Percentiles rank a stretch among this genome's conserved stretches.
phyloP scores from a whole-genome alignment of 2,888 invertebrate genomes.

The Torymus aiolomorphi region DNA sequence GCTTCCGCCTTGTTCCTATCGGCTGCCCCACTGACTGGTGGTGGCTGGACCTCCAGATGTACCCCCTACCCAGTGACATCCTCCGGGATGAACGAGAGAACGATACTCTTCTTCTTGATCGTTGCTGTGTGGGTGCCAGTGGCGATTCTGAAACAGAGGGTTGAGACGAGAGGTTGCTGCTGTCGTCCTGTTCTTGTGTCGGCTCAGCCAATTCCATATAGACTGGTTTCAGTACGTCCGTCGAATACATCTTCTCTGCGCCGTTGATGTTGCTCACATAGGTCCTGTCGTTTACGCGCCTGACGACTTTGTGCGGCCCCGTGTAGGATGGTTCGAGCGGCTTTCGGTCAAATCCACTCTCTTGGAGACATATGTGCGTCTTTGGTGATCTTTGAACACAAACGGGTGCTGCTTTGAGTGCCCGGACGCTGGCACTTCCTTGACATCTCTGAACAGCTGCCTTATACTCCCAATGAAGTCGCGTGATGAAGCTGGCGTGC shows the following conservation, averaged over 20 bases:
- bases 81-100: too few relatives aligned
- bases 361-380: not conserved
- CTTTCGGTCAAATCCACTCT: not conserved
- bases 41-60: too few relatives aligned
- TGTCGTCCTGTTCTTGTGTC: too few relatives aligned
- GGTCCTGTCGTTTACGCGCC: not conserved
- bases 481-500: not conserved
- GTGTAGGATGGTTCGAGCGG: conserved; percentile 9
- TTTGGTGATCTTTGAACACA: not conserved
- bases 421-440: not conserved
- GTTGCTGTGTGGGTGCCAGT: too few relatives aligned
- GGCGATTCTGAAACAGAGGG: too few relatives aligned
- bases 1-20: too few relatives aligned
- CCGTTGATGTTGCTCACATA: not conserved
- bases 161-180: too few relatives aligned
- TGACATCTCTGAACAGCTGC: not conserved
- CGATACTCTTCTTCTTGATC: too few relatives aligned
- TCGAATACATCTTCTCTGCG: not conserved
- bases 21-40: too few relatives aligned
- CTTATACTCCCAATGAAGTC: not conserved
- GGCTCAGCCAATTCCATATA: not conserved
- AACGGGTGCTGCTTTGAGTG: not conserved
- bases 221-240: not conserved
- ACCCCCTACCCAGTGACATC: too few relatives aligned
- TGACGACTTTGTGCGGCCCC: not conserved